Evolutionary conservation across 2,888 invertebrate species (phyloP).

Genomic region (Atherix ibis): DNA sequence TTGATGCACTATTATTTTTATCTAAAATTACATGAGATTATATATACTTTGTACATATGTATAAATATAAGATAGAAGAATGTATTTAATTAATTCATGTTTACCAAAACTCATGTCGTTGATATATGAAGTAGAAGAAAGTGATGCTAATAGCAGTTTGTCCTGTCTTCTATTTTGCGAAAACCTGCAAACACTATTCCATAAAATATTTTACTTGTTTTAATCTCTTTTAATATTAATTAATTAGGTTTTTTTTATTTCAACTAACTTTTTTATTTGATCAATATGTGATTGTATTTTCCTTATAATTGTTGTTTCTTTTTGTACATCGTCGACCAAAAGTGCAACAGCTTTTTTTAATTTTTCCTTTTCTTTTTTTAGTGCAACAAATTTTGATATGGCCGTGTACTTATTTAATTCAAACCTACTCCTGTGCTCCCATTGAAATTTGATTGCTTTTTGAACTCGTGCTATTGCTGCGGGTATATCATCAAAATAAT

Average conservation of each 20-base stretch:
- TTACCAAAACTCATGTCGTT: no score
- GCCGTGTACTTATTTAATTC: background rate
- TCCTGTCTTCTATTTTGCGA: no score
- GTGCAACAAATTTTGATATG: background rate
- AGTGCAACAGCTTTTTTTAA: background rate
- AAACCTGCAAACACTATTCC: no score
- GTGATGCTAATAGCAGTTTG: no score
- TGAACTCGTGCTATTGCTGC: background rate
- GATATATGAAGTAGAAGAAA: no score
- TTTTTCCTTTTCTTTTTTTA: background rate
- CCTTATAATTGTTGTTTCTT: background rate
- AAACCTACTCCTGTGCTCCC: background rate
- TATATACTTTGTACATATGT: no score
- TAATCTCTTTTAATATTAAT: background rate
- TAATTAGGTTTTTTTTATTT: background rate
- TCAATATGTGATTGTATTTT: background rate
- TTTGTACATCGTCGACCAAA: background rate
- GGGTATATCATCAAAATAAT: background rate
- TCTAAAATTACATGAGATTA: no score
- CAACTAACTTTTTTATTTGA: background rate
- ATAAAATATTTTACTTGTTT: no score
- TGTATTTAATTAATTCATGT: no score
- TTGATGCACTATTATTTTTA: no score
- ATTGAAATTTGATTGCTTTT: constrained; percentile 2
- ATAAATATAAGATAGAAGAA: no score